Percentiles rank a stretch among this genome's conserved stretches.
Conservation (phyloP, 2,797 vertebrate species). For the Channallabes apus region DNA sequence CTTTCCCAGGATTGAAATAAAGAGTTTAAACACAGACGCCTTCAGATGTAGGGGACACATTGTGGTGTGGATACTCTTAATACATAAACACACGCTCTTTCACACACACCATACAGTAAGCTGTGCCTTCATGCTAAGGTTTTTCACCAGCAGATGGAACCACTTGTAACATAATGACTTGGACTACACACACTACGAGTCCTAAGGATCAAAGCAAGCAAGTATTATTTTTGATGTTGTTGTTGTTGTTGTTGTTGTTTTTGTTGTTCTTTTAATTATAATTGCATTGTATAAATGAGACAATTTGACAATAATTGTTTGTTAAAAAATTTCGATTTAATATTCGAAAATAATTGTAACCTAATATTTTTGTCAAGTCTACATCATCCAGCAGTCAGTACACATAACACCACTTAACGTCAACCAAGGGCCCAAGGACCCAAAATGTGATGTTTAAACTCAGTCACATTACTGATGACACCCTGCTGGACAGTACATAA, state of each 20-base stretch:
- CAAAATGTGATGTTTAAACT: too few species aligned
- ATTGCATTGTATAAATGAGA: neutral
- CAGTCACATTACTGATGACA: too few species aligned
- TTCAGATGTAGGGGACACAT: neutral
- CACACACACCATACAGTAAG: neutral
- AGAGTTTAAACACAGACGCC: constrained; percentile 8
- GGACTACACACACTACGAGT: neutral
- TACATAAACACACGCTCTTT: neutral
- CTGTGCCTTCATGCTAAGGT: constrained; percentile 11
- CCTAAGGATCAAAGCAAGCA: neutral
- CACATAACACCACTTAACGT: too few species aligned
- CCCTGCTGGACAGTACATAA: too few species aligned
- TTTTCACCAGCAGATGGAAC: constrained; percentile 37
- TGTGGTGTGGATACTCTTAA: neutral
- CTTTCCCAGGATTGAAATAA: constrained; percentile 37
- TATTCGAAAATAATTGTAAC: neutral
- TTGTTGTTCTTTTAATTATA: neutral
- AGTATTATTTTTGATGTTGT: neutral
- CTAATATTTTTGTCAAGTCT: neutral
- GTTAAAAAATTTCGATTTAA: neutral
- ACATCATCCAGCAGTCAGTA: too few species aligned
- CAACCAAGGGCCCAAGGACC: too few species aligned
- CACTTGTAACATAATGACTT: neutral
- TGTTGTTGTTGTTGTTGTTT: neutral
- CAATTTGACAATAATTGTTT: neutral